Evolutionary conservation across 2,888 invertebrate species (phyloP).

Genomic region (Gonocerus acuteangulatus): DNA sequence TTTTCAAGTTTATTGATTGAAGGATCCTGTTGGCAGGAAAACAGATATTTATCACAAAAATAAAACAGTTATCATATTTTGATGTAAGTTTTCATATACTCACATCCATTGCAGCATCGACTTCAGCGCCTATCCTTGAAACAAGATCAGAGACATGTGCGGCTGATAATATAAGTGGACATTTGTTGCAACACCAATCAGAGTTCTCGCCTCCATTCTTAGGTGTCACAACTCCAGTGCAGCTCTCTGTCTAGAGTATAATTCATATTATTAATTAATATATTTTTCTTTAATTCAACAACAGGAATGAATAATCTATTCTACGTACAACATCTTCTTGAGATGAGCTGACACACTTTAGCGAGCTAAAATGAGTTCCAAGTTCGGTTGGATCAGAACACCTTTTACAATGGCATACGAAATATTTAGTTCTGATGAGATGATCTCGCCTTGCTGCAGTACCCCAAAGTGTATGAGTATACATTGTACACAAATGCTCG

Average conservation of each 20-base stretch:
- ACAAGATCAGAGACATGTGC: constrained; percentile 60
- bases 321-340: constrained; percentile 12
- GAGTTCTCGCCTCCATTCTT: constrained; percentile 62
- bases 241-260: constrained; percentile 14
- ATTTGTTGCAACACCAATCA: constrained; percentile 69
- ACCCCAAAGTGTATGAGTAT: constrained; percentile 82
- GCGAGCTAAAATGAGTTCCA: constrained; percentile 63
- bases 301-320: neutral
- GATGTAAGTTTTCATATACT: neutral
- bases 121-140: constrained; percentile 67
- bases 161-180: constrained; percentile 56
- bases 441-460: constrained; percentile 73
- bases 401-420: constrained; percentile 62
- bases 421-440: constrained; percentile 69
- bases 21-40: constrained; percentile 30
- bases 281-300: neutral
- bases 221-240: constrained; percentile 49
- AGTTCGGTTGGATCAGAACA: constrained; percentile 75
- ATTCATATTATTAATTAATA: neutral
- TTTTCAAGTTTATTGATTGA: constrained; percentile 48
- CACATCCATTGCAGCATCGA: constrained; percentile 51
- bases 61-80: neutral
- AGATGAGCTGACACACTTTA: constrained; percentile 52
- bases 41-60: neutral
- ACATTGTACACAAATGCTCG: constrained; percentile 72